Evolutionary conservation across 2,797 vertebrate genomes (phyloP).

Genomic region (Gambusia yucatana): DNA sequence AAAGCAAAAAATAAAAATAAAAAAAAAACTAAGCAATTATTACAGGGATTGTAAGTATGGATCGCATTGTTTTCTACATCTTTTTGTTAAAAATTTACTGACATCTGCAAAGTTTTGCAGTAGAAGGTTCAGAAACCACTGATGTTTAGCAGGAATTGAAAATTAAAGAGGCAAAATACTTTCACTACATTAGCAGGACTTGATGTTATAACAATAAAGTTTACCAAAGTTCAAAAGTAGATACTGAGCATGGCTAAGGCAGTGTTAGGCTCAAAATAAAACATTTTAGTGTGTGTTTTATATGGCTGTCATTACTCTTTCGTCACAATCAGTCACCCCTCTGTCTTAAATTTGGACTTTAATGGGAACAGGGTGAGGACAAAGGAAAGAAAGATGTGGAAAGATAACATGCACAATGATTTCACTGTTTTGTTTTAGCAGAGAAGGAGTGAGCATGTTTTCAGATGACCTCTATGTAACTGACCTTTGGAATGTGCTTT

Average conservation of each 20-base stretch:
- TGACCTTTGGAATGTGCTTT: not conserved
- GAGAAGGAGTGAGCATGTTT: not conserved
- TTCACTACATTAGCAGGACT: not conserved
- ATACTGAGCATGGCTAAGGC: not conserved
- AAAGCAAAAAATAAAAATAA: slow-evolving; percentile 40
- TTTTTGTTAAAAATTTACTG: not conserved
- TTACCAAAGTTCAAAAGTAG: not conserved
- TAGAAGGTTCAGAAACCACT: not conserved
- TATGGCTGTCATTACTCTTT: not conserved
- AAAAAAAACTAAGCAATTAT: not conserved
- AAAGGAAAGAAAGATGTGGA: not conserved
- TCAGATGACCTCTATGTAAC: not conserved
- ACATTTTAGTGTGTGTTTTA: not conserved
- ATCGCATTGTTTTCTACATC: not conserved
- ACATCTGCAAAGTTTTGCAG: not conserved
- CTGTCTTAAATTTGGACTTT: not conserved
- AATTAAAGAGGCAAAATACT: not conserved
- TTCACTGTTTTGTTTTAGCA: not conserved
- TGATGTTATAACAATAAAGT: not conserved
- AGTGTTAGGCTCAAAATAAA: not conserved
- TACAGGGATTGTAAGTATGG: too few species aligned
- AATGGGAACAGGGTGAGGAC: not conserved
- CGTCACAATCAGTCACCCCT: not conserved
- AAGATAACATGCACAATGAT: not conserved
- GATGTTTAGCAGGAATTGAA: not conserved